Percentiles rank a stretch among this genome's conserved stretches.
Conservation (phyloP, 2,888 invertebrate genomes). For the Athetis lepigone region DNA sequence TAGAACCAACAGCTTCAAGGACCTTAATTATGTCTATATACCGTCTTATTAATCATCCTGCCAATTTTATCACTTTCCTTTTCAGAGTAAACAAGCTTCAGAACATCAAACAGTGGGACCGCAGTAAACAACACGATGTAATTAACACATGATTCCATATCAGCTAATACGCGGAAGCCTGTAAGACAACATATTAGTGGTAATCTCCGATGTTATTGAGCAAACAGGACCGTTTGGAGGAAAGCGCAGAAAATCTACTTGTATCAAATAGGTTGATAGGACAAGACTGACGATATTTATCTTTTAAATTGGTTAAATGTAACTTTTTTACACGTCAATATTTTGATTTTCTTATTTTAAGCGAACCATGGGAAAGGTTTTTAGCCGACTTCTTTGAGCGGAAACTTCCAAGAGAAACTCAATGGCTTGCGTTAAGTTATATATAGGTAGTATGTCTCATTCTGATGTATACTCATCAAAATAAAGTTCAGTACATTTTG, state of each 20-base stretch:
- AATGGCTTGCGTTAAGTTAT: too few species aligned
- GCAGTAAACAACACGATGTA: constrained; percentile 22
- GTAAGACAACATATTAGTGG: constrained; percentile 42
- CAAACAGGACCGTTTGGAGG: constrained; percentile 24
- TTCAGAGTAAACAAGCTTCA: constrained; percentile 15
- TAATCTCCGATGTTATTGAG: constrained; percentile 44
- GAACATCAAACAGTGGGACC: constrained; percentile 37
- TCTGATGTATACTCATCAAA: too few species aligned
- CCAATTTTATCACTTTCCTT: constrained; percentile 13
- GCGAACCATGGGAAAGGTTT: too few species aligned
- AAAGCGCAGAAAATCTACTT: constrained; percentile 17
- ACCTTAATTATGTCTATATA: too few species aligned
- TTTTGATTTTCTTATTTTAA: too few species aligned
- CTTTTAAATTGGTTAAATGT: too few species aligned
- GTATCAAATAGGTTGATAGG: neutral
- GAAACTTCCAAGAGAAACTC: too few species aligned
- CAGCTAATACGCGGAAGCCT: constrained; percentile 37
- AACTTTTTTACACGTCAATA: too few species aligned
- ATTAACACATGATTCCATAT: constrained; percentile 40
- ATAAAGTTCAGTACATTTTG: too few species aligned
- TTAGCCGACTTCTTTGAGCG: too few species aligned
- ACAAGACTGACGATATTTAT: neutral
- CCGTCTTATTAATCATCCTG: neutral
- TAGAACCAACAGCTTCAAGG: too few species aligned
- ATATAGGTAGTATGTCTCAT: too few species aligned